Evolutionary conservation across 1,140 invertebrate genomes (phyloP), one percentile per base, ranked within the genome.

Genomic region (Drosophila dunni): DNA sequence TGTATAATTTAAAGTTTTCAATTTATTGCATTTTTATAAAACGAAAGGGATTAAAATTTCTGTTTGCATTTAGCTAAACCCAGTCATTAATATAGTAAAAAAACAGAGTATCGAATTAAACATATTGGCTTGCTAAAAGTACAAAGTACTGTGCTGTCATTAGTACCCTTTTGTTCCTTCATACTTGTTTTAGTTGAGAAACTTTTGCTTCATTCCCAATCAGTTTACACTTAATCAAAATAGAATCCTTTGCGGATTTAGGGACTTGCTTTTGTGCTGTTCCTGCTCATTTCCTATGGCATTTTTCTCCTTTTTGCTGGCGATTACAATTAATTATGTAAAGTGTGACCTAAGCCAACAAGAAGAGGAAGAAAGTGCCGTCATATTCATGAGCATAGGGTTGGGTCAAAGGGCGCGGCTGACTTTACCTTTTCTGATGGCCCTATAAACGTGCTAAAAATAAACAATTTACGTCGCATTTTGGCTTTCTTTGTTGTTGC

Each of bases 401-500:
- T 13, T 44, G 58, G 58, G 48, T 62, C 17, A 24, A 54, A 36
- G 4, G 8, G 8, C 29, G 36, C 11, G 9, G 82, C 72, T 77
- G 79, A 76, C 83, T 83, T 86, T 79, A 88, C 83, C 83, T 80
- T 88, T 88, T 69, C 67, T 75, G 76, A 89, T 88, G 84, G 76
- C 76, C 79, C 69, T 88, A 88, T 88, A 86, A 83, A 88, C 77
- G 80, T 78, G 84, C 84, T 84, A 84, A 88, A 89, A 88, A 89
- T 89, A 88, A 88, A 89, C 84, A 89, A 89, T 74, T 78, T 79
- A 45, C 63, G 36, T 56, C 53, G 60, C 54, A 17, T 51, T 58
- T 64, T 77, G 10, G 58, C 67, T 44, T 17, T 56, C 68, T 62
- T 66, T 77, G 66, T 72, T 75, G 71, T 45, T 57, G 38, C 24